These are phyloP conservation scores for Acanthopleura granulata DNA, from an alignment of 2,888 invertebrate genomes.

Conservation along the genomic window DNA sequence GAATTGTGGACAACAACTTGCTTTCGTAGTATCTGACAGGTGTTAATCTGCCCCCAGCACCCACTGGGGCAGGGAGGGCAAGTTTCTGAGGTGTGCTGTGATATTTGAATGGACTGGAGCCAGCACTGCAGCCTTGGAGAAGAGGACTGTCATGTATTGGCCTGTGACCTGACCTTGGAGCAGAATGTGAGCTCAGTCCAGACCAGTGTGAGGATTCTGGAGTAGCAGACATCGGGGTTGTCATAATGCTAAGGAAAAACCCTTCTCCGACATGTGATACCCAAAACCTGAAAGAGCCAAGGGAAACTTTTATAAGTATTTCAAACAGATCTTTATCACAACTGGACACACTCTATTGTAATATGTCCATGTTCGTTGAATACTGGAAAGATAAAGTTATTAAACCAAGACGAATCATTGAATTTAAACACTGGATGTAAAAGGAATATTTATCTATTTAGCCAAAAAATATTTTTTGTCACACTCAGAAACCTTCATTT, in stretches of 20 bases:
- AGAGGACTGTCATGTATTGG: background rate
- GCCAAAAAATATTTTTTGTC: no score
- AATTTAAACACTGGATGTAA: no score
- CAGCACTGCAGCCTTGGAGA: background rate
- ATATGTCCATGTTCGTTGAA: no score
- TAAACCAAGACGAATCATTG: no score
- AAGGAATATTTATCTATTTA: no score
- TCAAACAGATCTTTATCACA: no score
- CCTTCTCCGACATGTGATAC: no score
- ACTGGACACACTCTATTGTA: no score
- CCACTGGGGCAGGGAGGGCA: background rate
- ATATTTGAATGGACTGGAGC: background rate
- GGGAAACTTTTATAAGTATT: no score
- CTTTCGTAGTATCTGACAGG: background rate
- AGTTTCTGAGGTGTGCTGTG: constrained; percentile 1
- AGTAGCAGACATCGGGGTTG: background rate
- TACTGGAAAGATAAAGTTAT: no score
- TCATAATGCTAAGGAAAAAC: background rate
- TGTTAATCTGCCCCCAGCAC: background rate
- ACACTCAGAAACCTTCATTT: no score
- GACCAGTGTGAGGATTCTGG: background rate
- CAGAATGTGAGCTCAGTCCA: background rate
- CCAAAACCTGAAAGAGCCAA: no score
- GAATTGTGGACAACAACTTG: background rate
- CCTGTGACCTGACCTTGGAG: background rate